phyloP scores from a whole-genome alignment of 2,888 invertebrate genomes.

The Emmelina monodactyla region DNA sequence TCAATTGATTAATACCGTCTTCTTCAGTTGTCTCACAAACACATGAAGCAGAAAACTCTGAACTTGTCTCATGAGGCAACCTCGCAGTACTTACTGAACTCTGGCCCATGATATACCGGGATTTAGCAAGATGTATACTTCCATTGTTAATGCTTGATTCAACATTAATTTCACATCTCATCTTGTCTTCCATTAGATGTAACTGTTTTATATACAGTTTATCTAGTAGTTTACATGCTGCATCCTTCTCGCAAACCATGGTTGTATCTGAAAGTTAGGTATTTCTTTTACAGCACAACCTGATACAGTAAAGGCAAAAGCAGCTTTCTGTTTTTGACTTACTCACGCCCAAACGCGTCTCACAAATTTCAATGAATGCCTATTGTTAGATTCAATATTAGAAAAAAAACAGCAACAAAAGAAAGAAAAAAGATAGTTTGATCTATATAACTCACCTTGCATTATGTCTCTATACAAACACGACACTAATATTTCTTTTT shows the following conservation, averaged over 20 bases:
- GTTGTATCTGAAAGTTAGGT: constrained; percentile 5
- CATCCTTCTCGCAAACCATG: constrained; percentile 21
- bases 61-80: constrained; percentile 72
- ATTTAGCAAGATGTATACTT: constrained; percentile 76
- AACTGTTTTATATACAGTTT: constrained; percentile 73
- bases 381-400: no score
- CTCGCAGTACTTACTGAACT: constrained; percentile 74
- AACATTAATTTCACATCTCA: constrained; percentile 71
- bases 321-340: no score
- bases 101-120: constrained; percentile 80
- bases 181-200: constrained; percentile 76
- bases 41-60: constrained; percentile 45
- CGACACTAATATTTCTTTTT: no score
- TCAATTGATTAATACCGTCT: constrained; percentile 38
- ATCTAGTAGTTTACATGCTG: constrained; percentile 70
- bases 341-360: no score
- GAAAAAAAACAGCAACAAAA: no score
- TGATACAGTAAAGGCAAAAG: no score
- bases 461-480: no score
- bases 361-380: no score
- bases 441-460: no score
- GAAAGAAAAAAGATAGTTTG: no score
- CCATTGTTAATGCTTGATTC: constrained; percentile 75
- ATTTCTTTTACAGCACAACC: no score
- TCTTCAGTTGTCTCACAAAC: constrained; percentile 41